Evolutionary conservation across 2,797 vertebrate genomes (phyloP), one percentile per base, ranked within the genome.

Genomic region (Cyclopterus lumpus): DNA sequence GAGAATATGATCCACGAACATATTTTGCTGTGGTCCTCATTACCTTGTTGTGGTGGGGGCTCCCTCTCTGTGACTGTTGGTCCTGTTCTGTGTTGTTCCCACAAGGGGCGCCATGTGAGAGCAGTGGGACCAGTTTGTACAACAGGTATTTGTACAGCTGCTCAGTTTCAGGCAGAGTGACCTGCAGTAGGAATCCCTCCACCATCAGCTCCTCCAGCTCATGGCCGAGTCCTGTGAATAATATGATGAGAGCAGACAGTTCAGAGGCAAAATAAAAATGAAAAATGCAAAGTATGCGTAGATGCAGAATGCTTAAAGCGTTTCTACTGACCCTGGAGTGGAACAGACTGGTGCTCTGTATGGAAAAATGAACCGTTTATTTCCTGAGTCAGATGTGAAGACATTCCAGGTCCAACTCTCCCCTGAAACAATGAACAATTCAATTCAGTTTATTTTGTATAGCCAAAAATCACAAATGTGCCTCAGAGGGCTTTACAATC

Each of bases 161-260:
- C 92, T 99, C 97, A 0, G 97, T 96, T 92, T 99, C 98, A 0
- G 98, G 97, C 83, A 99, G 92, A 22, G 97, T 97, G 61, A 99
- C 98, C 93, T 99, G 97, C 42, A 99, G 96, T 86, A 99, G 94
- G 84, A 99, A 97, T 30, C 97, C 98, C 90, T 99, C 98, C 92
- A 99, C 97, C 95, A 99, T 94, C 87, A 99, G 84, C 88, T 99
- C 97, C 44, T 97, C 96, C 92, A 99, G 93, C 79, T 98, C 97
- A 0, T 94, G 79, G 79, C 93, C 92, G 11, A 99, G 82, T 67
- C 93, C 97, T 99, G 68, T 26, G 46, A 58, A 46, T 90, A 36
- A 81, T 1, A 53, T 16, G 26, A 73, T 14, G 8, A 81, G 38
- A 5, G 57, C 3, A 6, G 2, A 48, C 4, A 40, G 44, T 58